These are phyloP conservation scores for Eulemur rufifrons DNA, from an alignment of 2,113 vertebrate genomes.

Conservation along the genomic window DNA sequence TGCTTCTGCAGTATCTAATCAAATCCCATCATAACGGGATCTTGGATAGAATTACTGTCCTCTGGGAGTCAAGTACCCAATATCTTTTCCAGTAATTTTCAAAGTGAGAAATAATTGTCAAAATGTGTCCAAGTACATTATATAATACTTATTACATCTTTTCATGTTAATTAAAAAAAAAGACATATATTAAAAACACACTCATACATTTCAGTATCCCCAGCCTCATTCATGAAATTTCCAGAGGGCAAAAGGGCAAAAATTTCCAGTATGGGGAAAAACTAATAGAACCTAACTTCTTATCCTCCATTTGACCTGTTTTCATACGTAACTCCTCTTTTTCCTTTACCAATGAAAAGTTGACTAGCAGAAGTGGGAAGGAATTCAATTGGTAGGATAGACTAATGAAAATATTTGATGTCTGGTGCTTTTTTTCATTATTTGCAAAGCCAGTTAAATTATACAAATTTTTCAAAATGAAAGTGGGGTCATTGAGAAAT, in stretches of 20 bases:
- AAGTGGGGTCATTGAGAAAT: background rate
- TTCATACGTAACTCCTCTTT: background rate
- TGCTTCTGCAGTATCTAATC: background rate
- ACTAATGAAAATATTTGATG: background rate
- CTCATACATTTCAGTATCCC: background rate
- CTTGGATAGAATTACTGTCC: background rate
- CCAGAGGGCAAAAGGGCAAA: background rate
- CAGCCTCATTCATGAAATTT: background rate
- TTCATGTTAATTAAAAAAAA: background rate
- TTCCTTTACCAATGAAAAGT: background rate
- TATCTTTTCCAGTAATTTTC: background rate
- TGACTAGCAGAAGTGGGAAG: background rate
- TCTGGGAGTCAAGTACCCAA: background rate
- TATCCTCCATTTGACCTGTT: background rate
- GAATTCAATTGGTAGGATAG: background rate
- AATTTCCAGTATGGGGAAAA: background rate
- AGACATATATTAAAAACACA: background rate
- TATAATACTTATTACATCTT: background rate
- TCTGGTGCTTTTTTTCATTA: background rate
- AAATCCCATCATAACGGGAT: background rate
- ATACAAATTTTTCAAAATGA: background rate
- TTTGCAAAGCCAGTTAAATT: conserved; percentile 26
- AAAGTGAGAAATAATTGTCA: background rate
- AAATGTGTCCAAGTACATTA: background rate
- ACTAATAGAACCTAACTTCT: background rate